A percentile compares a stretch with the other conserved stretches of the same genome.
Conservation (phyloP, 2,113 vertebrate genomes). For the Accipiter cooperii region DNA sequence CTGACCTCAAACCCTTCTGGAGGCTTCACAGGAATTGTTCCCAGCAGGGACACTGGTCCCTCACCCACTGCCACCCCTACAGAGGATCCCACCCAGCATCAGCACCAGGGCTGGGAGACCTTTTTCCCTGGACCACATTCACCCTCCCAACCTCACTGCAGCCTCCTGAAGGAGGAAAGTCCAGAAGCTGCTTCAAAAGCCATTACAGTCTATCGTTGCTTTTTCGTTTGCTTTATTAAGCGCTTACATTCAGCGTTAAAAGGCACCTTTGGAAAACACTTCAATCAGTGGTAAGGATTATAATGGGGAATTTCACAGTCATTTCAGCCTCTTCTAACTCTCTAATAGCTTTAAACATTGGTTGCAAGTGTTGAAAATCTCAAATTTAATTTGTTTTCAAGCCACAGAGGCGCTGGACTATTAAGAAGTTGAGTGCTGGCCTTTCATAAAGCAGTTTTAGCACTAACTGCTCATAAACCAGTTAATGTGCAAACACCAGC, state of each 20-base stretch:
- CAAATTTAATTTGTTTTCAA: conserved; percentile 13
- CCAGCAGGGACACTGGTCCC: too few relatives aligned
- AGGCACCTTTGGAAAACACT: not conserved
- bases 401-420: conserved; percentile 1
- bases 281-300: not conserved
- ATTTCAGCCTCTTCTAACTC: not conserved
- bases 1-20: not conserved
- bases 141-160: not conserved
- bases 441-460: not conserved
- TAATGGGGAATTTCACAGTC: not conserved
- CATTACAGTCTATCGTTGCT: not conserved
- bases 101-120: not conserved
- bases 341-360: not conserved
- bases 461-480: not conserved
- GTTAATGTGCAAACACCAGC: not conserved
- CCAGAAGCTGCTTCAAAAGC: not conserved
- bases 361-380: not conserved
- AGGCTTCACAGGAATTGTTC: not conserved
- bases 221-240: not conserved
- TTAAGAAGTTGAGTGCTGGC: not conserved
- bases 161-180: not conserved
- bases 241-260: not conserved
- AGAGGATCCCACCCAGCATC: not conserved
- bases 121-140: not conserved
- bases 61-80: not conserved